Percentiles rank a stretch among this genome's conserved stretches.
These are phyloP conservation scores for Petaurus breviceps DNA, from an alignment of 2,113 vertebrate species.

Conservation along the genomic window DNA sequence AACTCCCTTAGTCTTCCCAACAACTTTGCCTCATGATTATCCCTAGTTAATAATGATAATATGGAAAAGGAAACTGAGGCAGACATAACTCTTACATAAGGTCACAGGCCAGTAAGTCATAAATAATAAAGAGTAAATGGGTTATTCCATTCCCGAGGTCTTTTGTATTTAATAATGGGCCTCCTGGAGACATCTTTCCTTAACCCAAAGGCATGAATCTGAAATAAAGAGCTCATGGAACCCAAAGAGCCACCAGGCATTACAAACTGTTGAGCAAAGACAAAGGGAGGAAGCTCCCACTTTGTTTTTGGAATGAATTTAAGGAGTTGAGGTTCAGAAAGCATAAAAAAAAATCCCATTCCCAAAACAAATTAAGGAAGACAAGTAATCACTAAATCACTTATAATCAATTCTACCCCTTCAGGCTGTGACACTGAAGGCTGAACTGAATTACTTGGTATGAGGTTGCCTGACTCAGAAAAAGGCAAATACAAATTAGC, in stretches of 20 bases:
- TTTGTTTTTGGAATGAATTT: constrained; percentile 78
- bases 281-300: constrained; percentile 70
- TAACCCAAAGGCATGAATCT: neutral
- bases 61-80: neutral
- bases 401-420: constrained; percentile 74
- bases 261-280: constrained; percentile 63
- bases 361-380: constrained; percentile 71
- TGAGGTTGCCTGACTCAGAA: constrained; percentile 60
- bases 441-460: constrained; percentile 68
- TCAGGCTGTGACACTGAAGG: constrained; percentile 63
- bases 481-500: constrained; percentile 61
- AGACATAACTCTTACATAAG: neutral
- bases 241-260: neutral
- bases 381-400: constrained; percentile 78
- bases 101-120: neutral
- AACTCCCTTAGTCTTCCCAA: neutral
- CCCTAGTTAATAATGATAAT: neutral
- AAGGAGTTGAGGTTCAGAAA: constrained; percentile 74
- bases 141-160: neutral
- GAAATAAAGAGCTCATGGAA: constrained; percentile 35
- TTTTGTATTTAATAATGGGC: neutral
- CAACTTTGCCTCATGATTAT: neutral
- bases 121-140: neutral
- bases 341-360: constrained; percentile 50
- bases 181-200: neutral